Base-by-base conservation (phyloP, 2,888 invertebrate species). In the Drosophila rubida region DNA sequence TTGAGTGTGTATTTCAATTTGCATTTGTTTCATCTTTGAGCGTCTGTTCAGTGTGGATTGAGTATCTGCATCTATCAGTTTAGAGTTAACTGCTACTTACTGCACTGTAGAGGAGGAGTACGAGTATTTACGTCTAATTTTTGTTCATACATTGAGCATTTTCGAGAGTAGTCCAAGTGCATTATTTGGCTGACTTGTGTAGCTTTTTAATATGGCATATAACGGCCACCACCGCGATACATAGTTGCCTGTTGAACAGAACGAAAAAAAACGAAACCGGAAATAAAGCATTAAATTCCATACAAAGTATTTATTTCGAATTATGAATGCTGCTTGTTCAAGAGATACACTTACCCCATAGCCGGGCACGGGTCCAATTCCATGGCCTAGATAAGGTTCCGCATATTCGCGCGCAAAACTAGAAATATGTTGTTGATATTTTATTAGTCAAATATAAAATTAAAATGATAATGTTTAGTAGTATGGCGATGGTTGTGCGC, bases 331-430 rank as follows among this genome's bases (percentile, higher is more conserved):
- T 27, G 4, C 4, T 11, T 45, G 30, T 37, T 23, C 2, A 0
- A 4, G 9, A n/a, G 5, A 1, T 14, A 48, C 35, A 89, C 95
- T 95, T 94, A 98, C 98, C 95, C 98, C 98, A 93, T 98, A 98
- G 91, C 98, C 98, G 83, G 98, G 96, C 89, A 98, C 96, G 87
- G 98, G 98, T 91, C 98, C 98, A 92, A 98, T 98, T 78, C 97
- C 96, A 93, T 98, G 98, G 84, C 96, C 97, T 91, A 98, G 94
- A 93, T 98, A 98, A 66, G 98, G 97, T 93, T 98, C 98, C 87
- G 97, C 96, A 91, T 96, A 97, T 91, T 97, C 97, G 91, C 97
- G 95, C 88, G 97, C 97, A 92, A 97, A 97, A 81, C 96, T 96
- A 80, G 66, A 84, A 86, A 78, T 69, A 87, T 71, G 69, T 66